Evolutionary conservation across 2,113 vertebrate genomes (phyloP).

Genomic region (Alouatta palliata): DNA sequence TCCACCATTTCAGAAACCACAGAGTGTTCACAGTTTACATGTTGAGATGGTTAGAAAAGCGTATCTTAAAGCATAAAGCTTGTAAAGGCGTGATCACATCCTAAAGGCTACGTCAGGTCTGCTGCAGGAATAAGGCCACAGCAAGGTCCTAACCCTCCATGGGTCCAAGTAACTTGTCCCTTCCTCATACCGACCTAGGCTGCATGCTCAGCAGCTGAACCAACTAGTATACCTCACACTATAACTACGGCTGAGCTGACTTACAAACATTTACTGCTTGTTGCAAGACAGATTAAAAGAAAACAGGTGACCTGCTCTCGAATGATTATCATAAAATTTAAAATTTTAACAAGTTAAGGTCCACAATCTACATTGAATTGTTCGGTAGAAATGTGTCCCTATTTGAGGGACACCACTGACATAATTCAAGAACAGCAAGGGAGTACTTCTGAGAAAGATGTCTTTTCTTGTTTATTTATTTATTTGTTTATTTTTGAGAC

Average conservation of each 20-base stretch:
- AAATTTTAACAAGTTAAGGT: not conserved
- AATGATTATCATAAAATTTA: not conserved
- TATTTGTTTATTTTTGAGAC: too few species aligned
- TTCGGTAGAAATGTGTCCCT: not conserved
- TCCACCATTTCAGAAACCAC: not conserved
- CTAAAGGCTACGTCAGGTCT: not conserved
- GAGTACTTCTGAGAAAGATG: rapidly evolving
- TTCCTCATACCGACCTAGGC: rapidly evolving
- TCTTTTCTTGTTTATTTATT: not conserved
- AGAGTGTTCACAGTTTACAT: too few species aligned
- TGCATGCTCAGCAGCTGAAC: not conserved
- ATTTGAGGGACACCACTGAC: rapidly evolving
- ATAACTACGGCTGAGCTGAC: rapidly evolving
- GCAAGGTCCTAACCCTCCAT: rapidly evolving
- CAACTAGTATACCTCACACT: not conserved
- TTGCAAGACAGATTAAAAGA: not conserved
- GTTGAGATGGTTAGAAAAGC: not conserved
- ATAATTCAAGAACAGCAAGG: not conserved
- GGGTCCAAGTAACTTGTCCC: not conserved
- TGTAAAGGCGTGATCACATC: not conserved
- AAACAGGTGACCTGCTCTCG: rapidly evolving
- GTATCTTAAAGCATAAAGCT: not conserved
- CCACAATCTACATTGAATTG: rapidly evolving
- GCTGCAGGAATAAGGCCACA: not conserved
- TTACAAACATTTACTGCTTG: not conserved